These are phyloP conservation scores for Acanthosoma haemorrhoidale DNA, from an alignment of 2,888 invertebrate genomes.

Conservation along the genomic window DNA sequence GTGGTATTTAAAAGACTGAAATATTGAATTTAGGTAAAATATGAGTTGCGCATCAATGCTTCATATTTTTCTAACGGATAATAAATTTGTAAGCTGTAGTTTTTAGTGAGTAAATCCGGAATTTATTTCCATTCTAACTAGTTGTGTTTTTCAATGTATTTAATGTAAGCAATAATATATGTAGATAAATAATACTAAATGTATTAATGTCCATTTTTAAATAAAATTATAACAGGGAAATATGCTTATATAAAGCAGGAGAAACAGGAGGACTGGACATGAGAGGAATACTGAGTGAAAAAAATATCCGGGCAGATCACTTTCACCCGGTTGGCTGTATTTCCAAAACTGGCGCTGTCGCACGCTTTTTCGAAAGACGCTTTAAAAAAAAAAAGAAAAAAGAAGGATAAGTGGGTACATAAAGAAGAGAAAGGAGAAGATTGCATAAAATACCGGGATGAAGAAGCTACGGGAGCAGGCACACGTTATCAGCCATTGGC, in stretches of 20 bases:
- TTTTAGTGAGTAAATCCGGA: too few relatives aligned
- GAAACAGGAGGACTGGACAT: neutral
- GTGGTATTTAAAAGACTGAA: too few relatives aligned
- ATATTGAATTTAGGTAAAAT: too few relatives aligned
- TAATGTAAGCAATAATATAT: too few relatives aligned
- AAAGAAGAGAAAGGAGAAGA: neutral
- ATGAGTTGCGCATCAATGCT: too few relatives aligned
- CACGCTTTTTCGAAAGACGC: neutral
- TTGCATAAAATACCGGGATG: too few relatives aligned
- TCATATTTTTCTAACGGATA: too few relatives aligned
- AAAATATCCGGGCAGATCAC: neutral
- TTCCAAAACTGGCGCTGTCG: neutral
- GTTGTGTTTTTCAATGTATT: too few relatives aligned
- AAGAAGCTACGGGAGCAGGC: neutral
- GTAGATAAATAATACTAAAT: neutral
- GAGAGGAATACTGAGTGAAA: neutral
- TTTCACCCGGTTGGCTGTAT: neutral
- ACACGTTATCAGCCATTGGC: neutral
- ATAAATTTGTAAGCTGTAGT: too few relatives aligned
- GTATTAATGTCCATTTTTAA: neutral
- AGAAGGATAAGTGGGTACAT: neutral
- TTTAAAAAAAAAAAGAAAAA: neutral
- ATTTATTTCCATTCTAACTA: too few relatives aligned
- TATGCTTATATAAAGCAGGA: neutral
- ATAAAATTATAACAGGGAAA: neutral